Evolutionary conservation across 2,888 invertebrate species (phyloP).

Genomic region (Leucoptera coffeella): DNA sequence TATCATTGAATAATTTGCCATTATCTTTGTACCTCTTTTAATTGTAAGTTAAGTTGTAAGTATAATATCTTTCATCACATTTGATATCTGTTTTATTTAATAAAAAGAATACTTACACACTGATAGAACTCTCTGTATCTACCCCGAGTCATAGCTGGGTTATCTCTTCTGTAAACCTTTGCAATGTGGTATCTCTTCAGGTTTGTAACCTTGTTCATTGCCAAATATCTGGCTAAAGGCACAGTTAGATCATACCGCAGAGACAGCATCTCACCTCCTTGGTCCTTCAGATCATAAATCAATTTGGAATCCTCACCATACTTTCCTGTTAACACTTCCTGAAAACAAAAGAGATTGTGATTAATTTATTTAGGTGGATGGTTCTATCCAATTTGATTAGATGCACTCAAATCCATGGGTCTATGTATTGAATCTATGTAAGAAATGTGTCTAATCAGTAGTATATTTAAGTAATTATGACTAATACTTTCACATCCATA

Average conservation of each 20-base stretch:
- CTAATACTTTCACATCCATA: no score
- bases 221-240: slow-evolving; percentile 94
- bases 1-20: no score
- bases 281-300: slow-evolving; percentile 97
- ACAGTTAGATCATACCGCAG: slow-evolving; percentile 97
- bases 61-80: no score
- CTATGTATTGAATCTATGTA: no score
- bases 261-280: slow-evolving; percentile 95
- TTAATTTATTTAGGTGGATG: no score
- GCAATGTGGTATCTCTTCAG: slow-evolving; percentile 98
- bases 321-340: slow-evolving; percentile 97
- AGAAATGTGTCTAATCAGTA: no score
- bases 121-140: slow-evolving; percentile 98
- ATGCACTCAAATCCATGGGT: no score
- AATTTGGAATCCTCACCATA: slow-evolving; percentile 99
- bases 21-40: no score
- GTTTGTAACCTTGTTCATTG: slow-evolving; percentile 92
- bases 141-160: slow-evolving; percentile 93
- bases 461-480: no score
- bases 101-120: slow-evolving; percentile 93
- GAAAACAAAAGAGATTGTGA: slow-evolving; percentile 10
- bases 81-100: no score
- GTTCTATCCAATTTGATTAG: no score
- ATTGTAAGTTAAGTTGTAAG: no score
- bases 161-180: slow-evolving; percentile 96